Evolutionary conservation across 2,797 vertebrate species (phyloP).

Genomic region (Lacerta bilineata): DNA sequence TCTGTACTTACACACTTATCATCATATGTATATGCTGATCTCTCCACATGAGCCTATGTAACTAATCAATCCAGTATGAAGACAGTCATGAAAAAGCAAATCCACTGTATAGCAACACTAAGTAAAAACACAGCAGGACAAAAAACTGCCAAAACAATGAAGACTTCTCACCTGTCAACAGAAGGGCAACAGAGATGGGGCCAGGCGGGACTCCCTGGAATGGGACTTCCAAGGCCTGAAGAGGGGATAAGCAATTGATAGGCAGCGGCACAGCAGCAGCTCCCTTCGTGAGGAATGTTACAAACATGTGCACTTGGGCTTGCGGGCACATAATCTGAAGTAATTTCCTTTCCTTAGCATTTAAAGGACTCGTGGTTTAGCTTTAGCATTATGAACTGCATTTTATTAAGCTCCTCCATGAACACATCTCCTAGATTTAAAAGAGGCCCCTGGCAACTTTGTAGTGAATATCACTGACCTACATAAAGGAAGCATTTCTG

Average conservation of each 20-base stretch:
- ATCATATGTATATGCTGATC: no score
- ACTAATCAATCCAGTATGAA: neutral
- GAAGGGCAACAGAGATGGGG: neutral
- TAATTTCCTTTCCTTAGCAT: neutral
- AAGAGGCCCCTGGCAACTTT: neutral
- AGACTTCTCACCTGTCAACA: neutral
- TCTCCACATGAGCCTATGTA: neutral
- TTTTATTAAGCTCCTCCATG: neutral
- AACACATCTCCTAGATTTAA: neutral
- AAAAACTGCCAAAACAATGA: neutral
- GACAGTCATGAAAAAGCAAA: neutral
- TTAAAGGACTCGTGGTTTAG: neutral
- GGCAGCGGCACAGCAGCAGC: neutral
- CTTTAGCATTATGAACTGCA: neutral
- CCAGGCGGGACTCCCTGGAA: neutral
- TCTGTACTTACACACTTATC: no score
- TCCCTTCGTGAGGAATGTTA: neutral
- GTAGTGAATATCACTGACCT: slow-evolving; percentile 5
- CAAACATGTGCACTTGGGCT: no score
- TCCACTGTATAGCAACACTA: neutral
- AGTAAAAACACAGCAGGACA: neutral
- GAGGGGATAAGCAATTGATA: neutral
- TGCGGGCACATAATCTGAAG: neutral
- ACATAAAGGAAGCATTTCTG: slow-evolving; percentile 5
- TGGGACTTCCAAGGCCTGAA: neutral